Base-by-base conservation (phyloP, 1,140 invertebrate species). In the Nylanderia fulva region DNA sequence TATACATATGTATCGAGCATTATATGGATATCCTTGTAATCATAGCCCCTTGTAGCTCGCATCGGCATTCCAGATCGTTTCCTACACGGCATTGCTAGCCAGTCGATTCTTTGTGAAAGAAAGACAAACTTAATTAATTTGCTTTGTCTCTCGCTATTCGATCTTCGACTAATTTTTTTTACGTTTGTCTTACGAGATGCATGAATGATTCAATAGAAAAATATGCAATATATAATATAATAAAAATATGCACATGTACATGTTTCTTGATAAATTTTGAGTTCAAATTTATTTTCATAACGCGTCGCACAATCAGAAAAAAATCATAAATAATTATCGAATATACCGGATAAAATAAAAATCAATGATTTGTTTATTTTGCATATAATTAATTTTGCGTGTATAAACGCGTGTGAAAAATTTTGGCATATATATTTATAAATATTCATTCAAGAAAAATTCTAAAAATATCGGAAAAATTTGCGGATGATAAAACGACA, bases 1-100 rank as follows among this genome's bases (percentile, higher is more conserved):
- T 86, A 48, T 48, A 48, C 15, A 48, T 48, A 18, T 48, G 45
- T 48, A 86, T 86, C 88, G 45, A 54, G 71, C 69, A 76, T 80
- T 64, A 68, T 64, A 68, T 74, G 15, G 75, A 88, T 86, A 89
- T 48, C 63, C 72, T 76, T 83, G 76, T 88, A 88, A 88, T 76
- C 58, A 42, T 83, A 88, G 36, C n/a, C 86, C 24, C 42, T 42
- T 75, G 60, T 66, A 68, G 33, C 48, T 21, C 8, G 36, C 13
- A 69, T 27, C 27, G 56, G 66, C 69, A 68, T 87, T 87, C 24
- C 39, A 11, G 11, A 52, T 29, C 48, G 61, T 84, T 84, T 76
- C 56, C 56, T 76, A 21, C 8, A n/a, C 39, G 2, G 8, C 54
- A 39, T 72, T 18, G 71, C 11, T 18, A 61, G 2, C 39, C 36